Conservation (phyloP, 2,113 vertebrate genomes). For the Panthera uncia region DNA sequence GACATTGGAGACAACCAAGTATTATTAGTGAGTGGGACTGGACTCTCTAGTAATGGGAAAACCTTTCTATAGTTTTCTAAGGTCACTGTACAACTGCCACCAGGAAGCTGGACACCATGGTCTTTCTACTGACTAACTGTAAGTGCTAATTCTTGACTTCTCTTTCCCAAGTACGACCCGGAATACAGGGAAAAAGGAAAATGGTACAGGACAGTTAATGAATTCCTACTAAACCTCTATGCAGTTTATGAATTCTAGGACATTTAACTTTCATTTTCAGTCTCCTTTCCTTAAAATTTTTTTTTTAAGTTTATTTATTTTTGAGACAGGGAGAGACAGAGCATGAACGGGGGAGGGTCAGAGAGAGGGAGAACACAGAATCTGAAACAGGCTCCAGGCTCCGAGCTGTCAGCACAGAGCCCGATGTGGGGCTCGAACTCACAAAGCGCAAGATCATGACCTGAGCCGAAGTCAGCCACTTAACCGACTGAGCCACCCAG, state of each 20-base stretch:
- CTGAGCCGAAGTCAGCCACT: neutral
- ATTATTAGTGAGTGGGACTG: neutral
- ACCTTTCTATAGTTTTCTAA: neutral
- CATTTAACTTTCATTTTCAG: neutral
- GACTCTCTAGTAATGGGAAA: neutral
- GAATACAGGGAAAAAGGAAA: neutral
- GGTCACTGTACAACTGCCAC: neutral
- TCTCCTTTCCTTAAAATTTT: neutral
- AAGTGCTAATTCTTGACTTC: neutral
- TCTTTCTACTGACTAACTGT: neutral
- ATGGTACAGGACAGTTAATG: neutral
- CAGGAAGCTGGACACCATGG: neutral
- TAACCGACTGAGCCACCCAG: neutral
- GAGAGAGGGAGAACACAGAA: neutral
- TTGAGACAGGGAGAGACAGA: neutral
- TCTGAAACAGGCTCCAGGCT: too few relatives aligned
- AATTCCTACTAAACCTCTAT: neutral
- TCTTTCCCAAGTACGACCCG: neutral
- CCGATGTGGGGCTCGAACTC: neutral
- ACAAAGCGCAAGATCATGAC: neutral
- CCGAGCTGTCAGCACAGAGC: neutral
- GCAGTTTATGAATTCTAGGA: neutral
- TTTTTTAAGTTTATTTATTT: neutral
- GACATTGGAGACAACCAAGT: conserved; percentile 53
- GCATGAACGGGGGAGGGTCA: neutral